phyloP scores from a whole-genome alignment of 2,797 vertebrate genomes.

The Gymnopithys bicolor region DNA sequence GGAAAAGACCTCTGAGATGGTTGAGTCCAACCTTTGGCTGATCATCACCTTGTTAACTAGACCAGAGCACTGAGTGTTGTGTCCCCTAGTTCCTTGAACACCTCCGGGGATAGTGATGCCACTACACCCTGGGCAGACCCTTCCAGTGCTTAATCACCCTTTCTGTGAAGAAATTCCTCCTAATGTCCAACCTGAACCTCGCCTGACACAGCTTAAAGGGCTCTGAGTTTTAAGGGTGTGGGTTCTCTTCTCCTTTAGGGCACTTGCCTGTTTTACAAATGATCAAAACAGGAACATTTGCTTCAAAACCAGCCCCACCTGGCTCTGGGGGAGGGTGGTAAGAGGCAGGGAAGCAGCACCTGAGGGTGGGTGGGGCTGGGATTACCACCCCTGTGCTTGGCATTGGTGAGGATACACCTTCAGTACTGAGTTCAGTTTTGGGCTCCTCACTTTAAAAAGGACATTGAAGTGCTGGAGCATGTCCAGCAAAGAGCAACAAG shows the following conservation, averaged over 20 bases:
- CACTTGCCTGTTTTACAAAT: background rate
- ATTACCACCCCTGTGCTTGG: background rate
- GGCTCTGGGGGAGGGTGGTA: rapidly evolving
- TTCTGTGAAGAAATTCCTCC: background rate
- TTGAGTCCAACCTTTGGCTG: background rate
- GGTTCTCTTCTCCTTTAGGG: background rate
- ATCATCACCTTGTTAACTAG: background rate
- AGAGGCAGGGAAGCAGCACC: background rate
- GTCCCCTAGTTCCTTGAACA: background rate
- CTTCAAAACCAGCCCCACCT: background rate
- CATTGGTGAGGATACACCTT: background rate
- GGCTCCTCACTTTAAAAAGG: background rate
- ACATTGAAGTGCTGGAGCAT: background rate
- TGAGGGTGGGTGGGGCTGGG: background rate
- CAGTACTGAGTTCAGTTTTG: background rate
- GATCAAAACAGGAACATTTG: background rate
- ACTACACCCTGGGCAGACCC: too few species aligned
- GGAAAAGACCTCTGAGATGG: background rate
- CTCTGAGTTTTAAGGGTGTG: background rate
- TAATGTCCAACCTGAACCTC: background rate
- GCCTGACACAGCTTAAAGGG: background rate
- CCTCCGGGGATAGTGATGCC: background rate
- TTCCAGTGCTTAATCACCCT: background rate
- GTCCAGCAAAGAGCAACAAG: background rate
- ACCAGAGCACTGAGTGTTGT: background rate